These are phyloP conservation scores for Microtus oregoni DNA, from an alignment of 2,113 vertebrate species.

Conservation along the genomic window DNA sequence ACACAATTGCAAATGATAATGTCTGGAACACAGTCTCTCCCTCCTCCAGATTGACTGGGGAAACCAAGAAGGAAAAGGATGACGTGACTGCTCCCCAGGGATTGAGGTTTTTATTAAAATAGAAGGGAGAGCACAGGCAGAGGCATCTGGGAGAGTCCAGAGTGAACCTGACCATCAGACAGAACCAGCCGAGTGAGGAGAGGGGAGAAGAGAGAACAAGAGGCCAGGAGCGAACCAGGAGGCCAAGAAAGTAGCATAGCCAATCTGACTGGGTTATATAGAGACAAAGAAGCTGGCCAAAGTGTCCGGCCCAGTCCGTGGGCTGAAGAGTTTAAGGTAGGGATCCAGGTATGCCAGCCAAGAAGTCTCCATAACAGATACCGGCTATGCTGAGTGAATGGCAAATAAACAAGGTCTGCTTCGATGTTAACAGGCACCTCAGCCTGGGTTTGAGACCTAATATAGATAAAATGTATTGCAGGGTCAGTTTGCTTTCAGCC, in stretches of 20 bases:
- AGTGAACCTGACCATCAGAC: not conserved
- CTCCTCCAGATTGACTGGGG: not conserved
- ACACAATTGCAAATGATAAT: not conserved
- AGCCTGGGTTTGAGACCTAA: not conserved
- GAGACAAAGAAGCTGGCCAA: not conserved
- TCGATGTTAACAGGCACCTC: not conserved
- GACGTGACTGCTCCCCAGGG: not conserved
- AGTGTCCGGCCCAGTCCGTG: not conserved
- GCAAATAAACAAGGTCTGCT: not conserved
- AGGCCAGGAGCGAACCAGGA: not conserved
- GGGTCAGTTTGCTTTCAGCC: not conserved
- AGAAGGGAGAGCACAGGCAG: not conserved
- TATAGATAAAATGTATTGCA: not conserved
- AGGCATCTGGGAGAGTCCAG: not conserved
- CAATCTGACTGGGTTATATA: not conserved
- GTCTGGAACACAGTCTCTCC: not conserved
- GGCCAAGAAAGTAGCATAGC: not conserved
- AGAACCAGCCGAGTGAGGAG: not conserved
- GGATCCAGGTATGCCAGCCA: not conserved
- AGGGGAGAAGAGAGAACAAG: not conserved
- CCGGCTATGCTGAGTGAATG: not conserved
- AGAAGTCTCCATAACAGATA: no score
- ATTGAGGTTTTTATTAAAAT: not conserved
- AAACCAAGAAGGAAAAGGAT: no score
- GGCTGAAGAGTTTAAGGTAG: not conserved